Evolutionary conservation across 2,113 vertebrate genomes (phyloP), one percentile per base, ranked within the genome.

Genomic region (Herpetotheres cachinnans): DNA sequence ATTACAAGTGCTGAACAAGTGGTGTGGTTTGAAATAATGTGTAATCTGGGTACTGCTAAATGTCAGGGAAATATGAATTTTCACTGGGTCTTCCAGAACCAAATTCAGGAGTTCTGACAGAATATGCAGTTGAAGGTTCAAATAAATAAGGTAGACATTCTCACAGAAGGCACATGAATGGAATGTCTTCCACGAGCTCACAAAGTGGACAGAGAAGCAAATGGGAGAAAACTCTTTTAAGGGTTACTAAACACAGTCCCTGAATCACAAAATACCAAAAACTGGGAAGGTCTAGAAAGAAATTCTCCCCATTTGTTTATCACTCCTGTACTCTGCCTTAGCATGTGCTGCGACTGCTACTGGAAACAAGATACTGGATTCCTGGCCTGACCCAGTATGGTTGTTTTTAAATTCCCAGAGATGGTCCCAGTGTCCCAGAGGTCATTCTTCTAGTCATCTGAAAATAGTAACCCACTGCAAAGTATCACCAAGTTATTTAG

Each of bases 401-500:
- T 27, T 52, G 36, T 11, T 95, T 85, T 80, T 42, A 63, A 67
- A 92, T 55, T 86, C 80, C 67, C 63, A 86, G 72, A 91, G 38
- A 71, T 21, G 12, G 50, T 82, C 61, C 50, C 19, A 13, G 10
- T 2, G 1, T 89, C 89, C 76, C 89, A 73, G 21, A 90, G 59
- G 72, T 92, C 76, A 81, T 90, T 95, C 58, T 88, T 92, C 67
- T 46, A 73, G 82, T 87, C 40, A 70, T 58, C 59, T 77, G 62
- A 95, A 95, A 96, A 95, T 29, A 93, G 79, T 32, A 90, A 85
- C 71, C 27, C 38, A 24, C 38, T 86, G 74, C 22, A 79, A 90
- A 82, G 49, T 36, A 80, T 52, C 58, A 95, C 63, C 54, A 80
- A 77, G 25, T 46, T 92, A 82, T 95, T 97, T 90, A 92, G 66